Evolutionary conservation across 2,797 vertebrate genomes (phyloP), one percentile per base, ranked within the genome.

Genomic region (Eulemur mongoz): DNA sequence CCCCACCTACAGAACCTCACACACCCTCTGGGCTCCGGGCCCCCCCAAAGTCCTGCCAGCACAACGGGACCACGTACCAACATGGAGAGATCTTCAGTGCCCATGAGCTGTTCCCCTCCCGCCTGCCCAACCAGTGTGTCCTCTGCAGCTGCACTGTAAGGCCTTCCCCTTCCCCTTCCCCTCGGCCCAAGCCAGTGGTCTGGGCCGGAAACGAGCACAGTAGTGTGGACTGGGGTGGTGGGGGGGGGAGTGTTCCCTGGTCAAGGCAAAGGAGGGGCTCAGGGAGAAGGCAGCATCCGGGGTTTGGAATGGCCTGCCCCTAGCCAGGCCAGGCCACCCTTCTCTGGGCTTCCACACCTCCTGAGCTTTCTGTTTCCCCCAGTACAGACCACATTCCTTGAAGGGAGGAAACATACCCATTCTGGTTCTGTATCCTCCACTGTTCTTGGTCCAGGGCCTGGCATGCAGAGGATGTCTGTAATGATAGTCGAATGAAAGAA

Each of bases 111-210:
- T 99, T 99, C 97, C 99, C 99, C 1, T 99, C 99, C 92, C 99
- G 98, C 93, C 99, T 99, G 95, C 98, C 99, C 50, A 99, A 99
- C 98, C 99, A 99, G 98, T 99, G 99, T 97, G 99, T 99, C 80
- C 99, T 99, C 98, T 99, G 99, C 98, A 99, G 99, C 86, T 99
- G 99, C 95, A 99, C 99, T 0, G 99, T 99, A 98, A 99, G 99
- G 25, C 0, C 11, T 45, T 30, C 38, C 0, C 40, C 40, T 40
- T 43, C 43, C 43, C 0, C 2, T 72, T 22, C 43, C 73, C 32
- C 35, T 48, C 0, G 23, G 61, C 35, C 48, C 65, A 69, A 72
- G 45, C 67, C n/a, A 3, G 30, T 1, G 1, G n/a, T 75, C 76
- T 20, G 27, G 27, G 70, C 38, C 25, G 23, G 72, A 61, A 61